phyloP scores from a whole-genome alignment of 2,113 vertebrate species.

The Procavia capensis region DNA sequence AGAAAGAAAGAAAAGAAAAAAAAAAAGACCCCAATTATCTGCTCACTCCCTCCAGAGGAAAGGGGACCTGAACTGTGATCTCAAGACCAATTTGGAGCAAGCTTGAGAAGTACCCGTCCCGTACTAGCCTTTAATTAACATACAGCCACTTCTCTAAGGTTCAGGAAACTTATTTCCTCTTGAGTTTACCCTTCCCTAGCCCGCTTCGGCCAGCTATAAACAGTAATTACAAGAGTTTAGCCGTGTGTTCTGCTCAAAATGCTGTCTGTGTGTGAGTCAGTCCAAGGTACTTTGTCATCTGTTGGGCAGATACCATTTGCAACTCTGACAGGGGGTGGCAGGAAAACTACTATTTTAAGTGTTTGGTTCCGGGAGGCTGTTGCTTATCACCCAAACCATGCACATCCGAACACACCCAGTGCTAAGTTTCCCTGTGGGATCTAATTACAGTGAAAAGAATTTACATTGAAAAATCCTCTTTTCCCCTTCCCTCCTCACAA shows the following conservation, averaged over 20 bases:
- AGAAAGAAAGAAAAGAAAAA: rapidly evolving
- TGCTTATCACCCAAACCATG: slow-evolving; percentile 69
- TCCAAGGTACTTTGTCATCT: slow-evolving; percentile 92
- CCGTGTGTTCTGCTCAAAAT: slow-evolving; percentile 75
- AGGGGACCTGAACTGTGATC: slow-evolving; percentile 74
- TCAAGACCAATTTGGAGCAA: slow-evolving; percentile 70
- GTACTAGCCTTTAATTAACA: slow-evolving; percentile 73
- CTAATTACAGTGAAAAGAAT: slow-evolving; percentile 70
- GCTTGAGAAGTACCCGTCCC: slow-evolving; percentile 82
- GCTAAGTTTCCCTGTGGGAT: slow-evolving; percentile 11
- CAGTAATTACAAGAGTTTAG: slow-evolving; percentile 77
- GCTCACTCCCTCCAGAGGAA: slow-evolving; percentile 51
- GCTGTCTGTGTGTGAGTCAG: slow-evolving; percentile 83
- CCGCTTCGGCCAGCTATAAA: slow-evolving; percentile 70
- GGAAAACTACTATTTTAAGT: slow-evolving; percentile 74
- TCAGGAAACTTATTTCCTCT: slow-evolving; percentile 81
- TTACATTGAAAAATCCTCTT: slow-evolving; percentile 39
- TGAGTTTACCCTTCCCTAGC: slow-evolving; percentile 77
- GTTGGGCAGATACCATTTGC: slow-evolving; percentile 92
- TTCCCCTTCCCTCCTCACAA: background rate
- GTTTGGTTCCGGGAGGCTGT: slow-evolving; percentile 72
- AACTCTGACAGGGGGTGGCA: slow-evolving; percentile 67
- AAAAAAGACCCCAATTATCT: slow-evolving; percentile 50
- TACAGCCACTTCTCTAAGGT: slow-evolving; percentile 48
- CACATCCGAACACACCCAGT: slow-evolving; percentile 78